Conservation (phyloP, 2,113 vertebrate genomes). For the Pomatostomus ruficeps region DNA sequence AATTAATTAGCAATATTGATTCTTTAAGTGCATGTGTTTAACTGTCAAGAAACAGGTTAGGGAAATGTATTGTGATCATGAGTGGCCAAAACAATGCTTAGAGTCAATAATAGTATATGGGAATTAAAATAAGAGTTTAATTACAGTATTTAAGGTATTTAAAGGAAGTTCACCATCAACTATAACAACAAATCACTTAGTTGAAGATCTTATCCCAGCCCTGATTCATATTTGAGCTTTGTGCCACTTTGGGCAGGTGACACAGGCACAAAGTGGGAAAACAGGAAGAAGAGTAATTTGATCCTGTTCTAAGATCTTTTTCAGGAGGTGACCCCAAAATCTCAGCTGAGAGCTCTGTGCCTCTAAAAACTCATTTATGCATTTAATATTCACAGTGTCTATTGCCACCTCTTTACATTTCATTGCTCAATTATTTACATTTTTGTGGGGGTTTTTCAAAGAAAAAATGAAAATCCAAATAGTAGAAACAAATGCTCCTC, state of each 20-base stretch:
- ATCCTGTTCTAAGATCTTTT: neutral
- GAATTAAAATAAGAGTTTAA: neutral
- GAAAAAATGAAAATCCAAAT: neutral
- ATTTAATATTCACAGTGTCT: neutral
- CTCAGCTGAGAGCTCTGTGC: neutral
- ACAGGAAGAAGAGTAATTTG: neutral
- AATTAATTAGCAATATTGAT: neutral
- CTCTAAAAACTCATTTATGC: neutral
- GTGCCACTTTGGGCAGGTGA: no score
- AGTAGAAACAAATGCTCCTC: neutral
- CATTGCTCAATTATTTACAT: neutral
- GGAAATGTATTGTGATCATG: neutral
- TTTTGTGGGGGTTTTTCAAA: neutral
- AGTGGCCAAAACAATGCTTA: neutral
- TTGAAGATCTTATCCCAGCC: neutral
- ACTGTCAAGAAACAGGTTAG: neutral
- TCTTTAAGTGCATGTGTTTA: neutral
- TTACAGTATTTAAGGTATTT: neutral
- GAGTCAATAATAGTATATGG: neutral
- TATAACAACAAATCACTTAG: neutral
- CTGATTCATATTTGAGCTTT: neutral
- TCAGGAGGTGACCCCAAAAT: neutral
- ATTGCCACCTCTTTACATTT: neutral
- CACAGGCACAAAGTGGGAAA: neutral
- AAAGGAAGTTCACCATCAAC: neutral